Conservation (phyloP, 2,888 invertebrate genomes). For the Drosophila mimetica region DNA sequence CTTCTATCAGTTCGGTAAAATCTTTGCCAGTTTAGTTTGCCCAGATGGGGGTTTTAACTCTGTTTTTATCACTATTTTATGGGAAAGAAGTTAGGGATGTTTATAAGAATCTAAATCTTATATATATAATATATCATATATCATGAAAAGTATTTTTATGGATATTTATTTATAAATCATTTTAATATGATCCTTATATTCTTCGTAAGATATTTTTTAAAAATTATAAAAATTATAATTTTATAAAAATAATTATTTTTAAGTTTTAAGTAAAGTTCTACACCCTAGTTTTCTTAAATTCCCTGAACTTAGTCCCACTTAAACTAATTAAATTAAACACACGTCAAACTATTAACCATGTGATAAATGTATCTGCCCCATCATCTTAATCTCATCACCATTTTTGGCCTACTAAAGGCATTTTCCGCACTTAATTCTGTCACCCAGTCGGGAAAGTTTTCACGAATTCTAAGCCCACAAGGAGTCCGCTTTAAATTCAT, state of each 20-base stretch:
- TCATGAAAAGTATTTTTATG: too few species aligned
- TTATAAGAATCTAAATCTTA: too few species aligned
- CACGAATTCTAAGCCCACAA: constrained; percentile 23
- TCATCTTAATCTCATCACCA: background rate
- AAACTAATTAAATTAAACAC: too few species aligned
- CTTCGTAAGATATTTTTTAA: too few species aligned
- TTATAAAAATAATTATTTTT: too few species aligned
- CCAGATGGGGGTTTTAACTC: background rate
- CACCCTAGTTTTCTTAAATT: background rate
- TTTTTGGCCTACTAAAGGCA: constrained; percentile 30
- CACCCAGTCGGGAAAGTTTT: constrained; percentile 14
- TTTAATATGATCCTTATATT: too few species aligned
- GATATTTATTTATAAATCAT: background rate
- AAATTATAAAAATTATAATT: too few species aligned
- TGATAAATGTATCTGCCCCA: background rate
- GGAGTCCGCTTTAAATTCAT: constrained; percentile 37
- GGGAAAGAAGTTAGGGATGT: background rate
- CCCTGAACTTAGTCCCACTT: too few species aligned
- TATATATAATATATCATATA: too few species aligned
- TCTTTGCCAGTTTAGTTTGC: constrained; percentile 9
- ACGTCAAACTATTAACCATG: background rate
- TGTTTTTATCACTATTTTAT: background rate
- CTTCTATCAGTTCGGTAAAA: constrained; percentile 24
- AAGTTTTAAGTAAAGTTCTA: too few species aligned
- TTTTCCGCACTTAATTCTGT: constrained; percentile 11